A percentile compares a stretch with the other conserved stretches of the same genome.
Conservation (phyloP, 2,113 vertebrate genomes). For the Tragelaphus scriptus region DNA sequence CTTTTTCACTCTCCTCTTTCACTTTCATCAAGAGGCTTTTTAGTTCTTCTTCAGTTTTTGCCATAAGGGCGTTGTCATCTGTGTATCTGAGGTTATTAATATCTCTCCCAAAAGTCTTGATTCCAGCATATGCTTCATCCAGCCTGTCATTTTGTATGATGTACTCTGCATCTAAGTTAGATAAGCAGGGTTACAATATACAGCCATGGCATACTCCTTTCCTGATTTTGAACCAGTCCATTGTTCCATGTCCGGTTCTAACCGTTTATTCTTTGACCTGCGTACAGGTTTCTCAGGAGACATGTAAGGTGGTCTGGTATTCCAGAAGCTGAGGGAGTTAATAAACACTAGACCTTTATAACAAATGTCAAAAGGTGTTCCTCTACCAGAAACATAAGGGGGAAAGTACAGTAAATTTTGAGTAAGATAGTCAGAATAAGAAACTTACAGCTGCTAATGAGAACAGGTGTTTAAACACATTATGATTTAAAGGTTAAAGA, state of each 20-base stretch:
- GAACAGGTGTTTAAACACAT: not conserved
- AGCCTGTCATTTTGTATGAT: not conserved
- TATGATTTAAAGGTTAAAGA: not conserved
- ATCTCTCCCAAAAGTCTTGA: not conserved
- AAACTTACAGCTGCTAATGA: not conserved
- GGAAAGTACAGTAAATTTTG: not conserved
- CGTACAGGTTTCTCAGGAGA: not conserved
- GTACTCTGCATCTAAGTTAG: not conserved
- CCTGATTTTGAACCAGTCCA: not conserved
- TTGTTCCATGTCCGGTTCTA: not conserved
- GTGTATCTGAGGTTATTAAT: not conserved
- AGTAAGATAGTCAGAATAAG: not conserved
- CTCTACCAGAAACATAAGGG: not conserved
- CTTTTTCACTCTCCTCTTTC: not conserved
- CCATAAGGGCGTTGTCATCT: not conserved
- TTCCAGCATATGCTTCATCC: not conserved
- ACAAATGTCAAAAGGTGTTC: not conserved
- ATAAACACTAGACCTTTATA: not conserved
- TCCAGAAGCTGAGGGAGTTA: not conserved
- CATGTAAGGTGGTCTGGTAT: not conserved
- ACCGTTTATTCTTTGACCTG: not conserved
- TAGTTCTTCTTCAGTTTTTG: not conserved
- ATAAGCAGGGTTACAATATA: not conserved
- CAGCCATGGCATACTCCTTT: not conserved
- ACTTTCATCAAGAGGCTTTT: not conserved